Percentiles rank a stretch among this genome's conserved stretches.
These are phyloP conservation scores for Tetrao urogallus DNA, from an alignment of 2,113 vertebrate species.

Conservation along the genomic window DNA sequence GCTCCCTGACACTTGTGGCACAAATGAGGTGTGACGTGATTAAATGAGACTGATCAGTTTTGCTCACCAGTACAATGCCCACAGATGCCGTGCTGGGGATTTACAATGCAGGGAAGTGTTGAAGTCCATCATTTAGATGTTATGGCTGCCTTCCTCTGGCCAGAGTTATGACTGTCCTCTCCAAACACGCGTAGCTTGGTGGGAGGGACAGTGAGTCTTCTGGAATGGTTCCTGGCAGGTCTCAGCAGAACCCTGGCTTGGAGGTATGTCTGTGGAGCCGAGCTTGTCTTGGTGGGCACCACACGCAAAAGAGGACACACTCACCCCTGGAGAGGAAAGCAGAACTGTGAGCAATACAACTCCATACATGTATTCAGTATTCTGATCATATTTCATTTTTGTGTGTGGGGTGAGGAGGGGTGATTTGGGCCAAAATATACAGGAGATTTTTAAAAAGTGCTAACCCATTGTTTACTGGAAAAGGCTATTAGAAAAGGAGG, in stretches of 20 bases:
- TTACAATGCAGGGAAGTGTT: neutral
- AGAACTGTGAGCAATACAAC: neutral
- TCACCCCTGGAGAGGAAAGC: neutral
- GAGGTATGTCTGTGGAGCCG: fast-evolving
- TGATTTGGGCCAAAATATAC: neutral
- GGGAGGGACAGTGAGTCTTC: neutral
- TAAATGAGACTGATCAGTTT: constrained; percentile 42
- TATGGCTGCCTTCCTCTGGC: neutral
- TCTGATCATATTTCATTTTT: neutral
- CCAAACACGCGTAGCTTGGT: neutral
- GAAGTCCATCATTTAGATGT: constrained; percentile 21
- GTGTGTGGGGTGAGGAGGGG: neutral
- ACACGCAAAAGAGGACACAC: neutral
- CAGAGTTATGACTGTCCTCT: neutral
- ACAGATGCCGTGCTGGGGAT: constrained; percentile 16
- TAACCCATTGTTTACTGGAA: neutral
- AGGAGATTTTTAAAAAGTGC: neutral
- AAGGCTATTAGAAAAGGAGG: neutral
- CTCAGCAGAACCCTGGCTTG: neutral
- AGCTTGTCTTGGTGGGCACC: neutral
- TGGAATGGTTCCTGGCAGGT: neutral
- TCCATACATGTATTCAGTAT: neutral
- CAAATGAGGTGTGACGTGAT: constrained; percentile 32
- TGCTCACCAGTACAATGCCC: constrained; percentile 2
- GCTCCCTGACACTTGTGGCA: constrained; percentile 39